A percentile compares a stretch with the other conserved stretches of the same genome.
phyloP scores from a whole-genome alignment of 2,888 invertebrate genomes.

The Platycheirus albimanus region DNA sequence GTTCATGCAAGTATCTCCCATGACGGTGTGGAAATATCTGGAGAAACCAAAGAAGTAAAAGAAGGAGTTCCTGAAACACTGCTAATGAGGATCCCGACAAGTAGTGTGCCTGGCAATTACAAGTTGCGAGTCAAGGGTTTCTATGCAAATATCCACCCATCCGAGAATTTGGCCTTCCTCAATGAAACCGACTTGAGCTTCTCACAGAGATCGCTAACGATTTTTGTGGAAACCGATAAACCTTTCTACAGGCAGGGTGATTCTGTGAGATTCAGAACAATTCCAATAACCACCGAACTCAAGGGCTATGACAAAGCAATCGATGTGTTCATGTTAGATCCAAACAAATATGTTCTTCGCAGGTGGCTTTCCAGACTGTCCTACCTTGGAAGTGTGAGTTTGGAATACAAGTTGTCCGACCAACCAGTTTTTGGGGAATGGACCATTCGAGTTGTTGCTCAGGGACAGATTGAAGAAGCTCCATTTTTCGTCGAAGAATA shows the following conservation, averaged over 20 bases:
- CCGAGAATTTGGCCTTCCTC: conserved; percentile 92
- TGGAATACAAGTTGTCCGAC: conserved; percentile 92
- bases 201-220: conserved; percentile 93
- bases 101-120: conserved; percentile 91
- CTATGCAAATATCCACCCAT: conserved; percentile 82
- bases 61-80: conserved; percentile 92
- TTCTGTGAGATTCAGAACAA: conserved; percentile 92
- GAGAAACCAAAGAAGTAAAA: conserved; percentile 89
- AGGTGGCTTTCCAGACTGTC: conserved; percentile 95
- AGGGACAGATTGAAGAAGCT: conserved; percentile 92
- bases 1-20: conserved; percentile 92
- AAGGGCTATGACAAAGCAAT: conserved; percentile 94
- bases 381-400: conserved; percentile 94
- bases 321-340: conserved; percentile 94
- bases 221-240: conserved; percentile 95
- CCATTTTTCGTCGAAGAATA: conserved; percentile 94
- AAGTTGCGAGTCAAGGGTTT: conserved; percentile 90
- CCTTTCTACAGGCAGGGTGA: conserved; percentile 96
- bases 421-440: conserved; percentile 95
- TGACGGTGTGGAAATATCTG: conserved; percentile 92
- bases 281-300: conserved; percentile 94
- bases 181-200: conserved; percentile 93
- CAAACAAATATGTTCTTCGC: conserved; percentile 91
- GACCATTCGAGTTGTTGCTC: conserved; percentile 92
- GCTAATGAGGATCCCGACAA: conserved; percentile 92